Base-by-base conservation (phyloP, 2,797 vertebrate genomes). In the Pangasius krempfi region DNA sequence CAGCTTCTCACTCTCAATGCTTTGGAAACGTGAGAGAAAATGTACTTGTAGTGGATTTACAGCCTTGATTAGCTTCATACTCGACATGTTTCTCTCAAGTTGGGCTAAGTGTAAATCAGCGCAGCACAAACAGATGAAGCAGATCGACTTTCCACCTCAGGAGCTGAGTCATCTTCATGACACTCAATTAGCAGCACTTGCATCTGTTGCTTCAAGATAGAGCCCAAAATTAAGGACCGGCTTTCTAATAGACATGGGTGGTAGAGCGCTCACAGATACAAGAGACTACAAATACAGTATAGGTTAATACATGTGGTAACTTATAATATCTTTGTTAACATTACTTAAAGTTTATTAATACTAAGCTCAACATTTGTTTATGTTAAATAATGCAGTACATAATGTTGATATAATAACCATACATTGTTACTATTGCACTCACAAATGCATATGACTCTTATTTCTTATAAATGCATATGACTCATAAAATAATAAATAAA, bases 111-210 rank as follows among this genome's bases (percentile, higher is more conserved):
- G 5, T 44, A 82, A 62, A 62, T 82, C 56, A 82, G 56, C 13
- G 22, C 22, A 14, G 56, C 50, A 56, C 4, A 27, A 76, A 50
- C 25, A 76, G n/a, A 82, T 44, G 58, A 82, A 62, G 56, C 80
- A 62, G 25, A 62, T 62, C 18, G 54, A 37, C 78, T 80, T 80
- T 80, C 27, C 14, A 82, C 33, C 80, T 25, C 20, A 44, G 44
- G 22, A 62, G 20, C 20, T 68, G 62, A 30, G n/a, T 84, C 72
- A 87, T 86, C 54, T 88, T 75, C 83, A 81, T 60, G 68, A 83
- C 30, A 90, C 73, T 88, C 84, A 86, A 90, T 92, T 91, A 91
- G 88, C 27, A 86, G 60, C n/a, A 16, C 87, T 73, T n/a, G 78
- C 87, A 87, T 85, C 82, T 56, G 78, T 89, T 88, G 56, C 40